Base-by-base conservation (phyloP, 2,113 vertebrate species). In the Megaleporinus macrocephalus region DNA sequence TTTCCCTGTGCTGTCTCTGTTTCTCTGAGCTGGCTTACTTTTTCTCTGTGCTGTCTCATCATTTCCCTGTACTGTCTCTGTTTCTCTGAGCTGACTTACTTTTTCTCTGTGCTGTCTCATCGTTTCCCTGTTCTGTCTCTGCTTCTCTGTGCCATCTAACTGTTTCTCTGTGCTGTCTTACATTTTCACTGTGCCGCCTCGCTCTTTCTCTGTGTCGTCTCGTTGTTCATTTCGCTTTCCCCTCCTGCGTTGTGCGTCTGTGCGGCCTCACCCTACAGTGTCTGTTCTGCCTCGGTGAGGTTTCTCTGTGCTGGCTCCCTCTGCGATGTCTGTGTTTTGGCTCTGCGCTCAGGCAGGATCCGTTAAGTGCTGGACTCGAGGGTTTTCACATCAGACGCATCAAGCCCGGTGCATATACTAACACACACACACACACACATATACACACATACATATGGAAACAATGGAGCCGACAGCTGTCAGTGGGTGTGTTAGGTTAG, bases 401-500 rank as follows among this genome's bases (percentile, higher is more conserved):
- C 3, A n/a, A 49, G 36, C 22, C 11, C 3, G 22, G 26, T 4
- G 62, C 20, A 74, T 26, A 73, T 26, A 66, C 70, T 29, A 24
- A 61, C 59, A 82, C 81, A 72, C 68, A 78, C 81, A 78, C 55
- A 73, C 57, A 65, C 59, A 73, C 76, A 73, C 75, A 73, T 61
- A 44, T 76, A 78, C 69, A 66, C 59, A 83, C 55, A 47, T 74
- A 71, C 87, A 83, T 68, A 80, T 78, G 84, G 78, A 83, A 88
- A 88, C 85, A 86, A 84, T 86, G 81, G 74, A 82, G 73, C 47
- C 79, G 82, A 82, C 87, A 87, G 84, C 88, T 88, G 87, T 88
- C 87, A 88, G 81, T 18, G 80, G 85, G 80, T 77, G 70, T 84
- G 84, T 74, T 82, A 71, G 75, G 68, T 41, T 53, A 62, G 75